Evolutionary conservation across 2,888 invertebrate genomes (phyloP).

Genomic region (Aphrophora alni): DNA sequence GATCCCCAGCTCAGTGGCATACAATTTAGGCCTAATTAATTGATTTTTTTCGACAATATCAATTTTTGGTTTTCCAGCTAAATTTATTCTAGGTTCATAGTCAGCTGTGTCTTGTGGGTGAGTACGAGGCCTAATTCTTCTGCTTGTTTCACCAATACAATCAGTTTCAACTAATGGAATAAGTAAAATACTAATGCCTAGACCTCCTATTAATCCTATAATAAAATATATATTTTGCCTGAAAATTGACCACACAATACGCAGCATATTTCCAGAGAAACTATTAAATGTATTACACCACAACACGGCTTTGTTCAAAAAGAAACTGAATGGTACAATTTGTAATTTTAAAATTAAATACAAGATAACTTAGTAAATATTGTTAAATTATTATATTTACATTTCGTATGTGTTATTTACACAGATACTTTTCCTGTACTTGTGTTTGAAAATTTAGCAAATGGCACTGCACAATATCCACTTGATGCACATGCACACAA

Average conservation of each 20-base stretch:
- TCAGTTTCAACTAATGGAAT: slow-evolving; percentile 45
- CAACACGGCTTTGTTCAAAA: neutral
- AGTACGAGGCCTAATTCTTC: slow-evolving; percentile 29
- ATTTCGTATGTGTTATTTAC: no score
- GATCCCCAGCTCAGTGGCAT: slow-evolving; percentile 94
- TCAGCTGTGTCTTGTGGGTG: slow-evolving; percentile 53
- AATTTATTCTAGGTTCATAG: slow-evolving; percentile 60
- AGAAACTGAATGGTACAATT: neutral
- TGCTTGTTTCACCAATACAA: slow-evolving; percentile 39
- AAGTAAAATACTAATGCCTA: slow-evolving; percentile 48
- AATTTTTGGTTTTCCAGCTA: slow-evolving; percentile 58
- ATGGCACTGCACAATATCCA: no score
- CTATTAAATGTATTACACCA: neutral
- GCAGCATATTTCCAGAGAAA: slow-evolving; percentile 20
- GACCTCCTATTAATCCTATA: slow-evolving; percentile 48
- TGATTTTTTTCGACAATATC: slow-evolving; percentile 63
- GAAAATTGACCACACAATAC: slow-evolving; percentile 30
- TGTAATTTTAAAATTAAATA: neutral
- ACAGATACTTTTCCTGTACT: no score
- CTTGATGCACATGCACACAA: no score
- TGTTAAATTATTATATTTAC: neutral
- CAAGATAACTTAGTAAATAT: neutral
- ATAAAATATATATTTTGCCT: slow-evolving; percentile 49
- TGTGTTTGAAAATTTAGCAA: no score
- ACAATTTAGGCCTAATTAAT: slow-evolving; percentile 86